Evolutionary conservation across 2,888 invertebrate species (phyloP), one percentile per base, ranked within the genome.

Genomic region (Catocala sponsa): DNA sequence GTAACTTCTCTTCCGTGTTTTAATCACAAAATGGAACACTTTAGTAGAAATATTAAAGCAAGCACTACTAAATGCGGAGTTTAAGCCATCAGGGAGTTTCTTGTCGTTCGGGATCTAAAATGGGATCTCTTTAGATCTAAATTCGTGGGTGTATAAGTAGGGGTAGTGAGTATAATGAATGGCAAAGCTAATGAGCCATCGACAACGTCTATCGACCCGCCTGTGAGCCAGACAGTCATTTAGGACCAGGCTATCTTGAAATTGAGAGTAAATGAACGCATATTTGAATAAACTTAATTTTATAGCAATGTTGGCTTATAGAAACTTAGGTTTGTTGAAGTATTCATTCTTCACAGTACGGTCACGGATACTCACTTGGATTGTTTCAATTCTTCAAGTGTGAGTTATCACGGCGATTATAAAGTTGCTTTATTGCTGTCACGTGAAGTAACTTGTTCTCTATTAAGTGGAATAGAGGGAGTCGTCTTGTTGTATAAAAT

Each of bases 151-250:
- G 55, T 61, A 49, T 60, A 71, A 65, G 63, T 68, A 58, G 52
- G 65, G 59, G 66, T 82, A 78, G 81, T 35, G 72, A 80, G 75
- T 78, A 76, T 83, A 83, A 83, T 82, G 72, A 80, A 80, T 71
- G 72, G 68, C 57, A 64, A 57, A 64, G 60, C 63, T 84, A 82
- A 80, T 82, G 78, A 81, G 78, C 63, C 70, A 68, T 76, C 65
- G 70, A 74, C 74, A 69, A 66, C 77, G 69, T 71, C 50, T 59
- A 74, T 73, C 65, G 63, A 66, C 47, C 65, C 46, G 47, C 50
- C 51, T 10, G 32, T 11, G 43, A 33, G 50, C 55, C 55, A 55
- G 55, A 49, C 55, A 35, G 13, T 1, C 15, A 15, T 51, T 41
- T 15, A 38, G 15, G 6, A 9, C 13, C 43, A 50, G 42, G 32